Evolutionary conservation across 2,888 invertebrate genomes (phyloP).

Genomic region (Parapristionchus giblindavisi): DNA sequence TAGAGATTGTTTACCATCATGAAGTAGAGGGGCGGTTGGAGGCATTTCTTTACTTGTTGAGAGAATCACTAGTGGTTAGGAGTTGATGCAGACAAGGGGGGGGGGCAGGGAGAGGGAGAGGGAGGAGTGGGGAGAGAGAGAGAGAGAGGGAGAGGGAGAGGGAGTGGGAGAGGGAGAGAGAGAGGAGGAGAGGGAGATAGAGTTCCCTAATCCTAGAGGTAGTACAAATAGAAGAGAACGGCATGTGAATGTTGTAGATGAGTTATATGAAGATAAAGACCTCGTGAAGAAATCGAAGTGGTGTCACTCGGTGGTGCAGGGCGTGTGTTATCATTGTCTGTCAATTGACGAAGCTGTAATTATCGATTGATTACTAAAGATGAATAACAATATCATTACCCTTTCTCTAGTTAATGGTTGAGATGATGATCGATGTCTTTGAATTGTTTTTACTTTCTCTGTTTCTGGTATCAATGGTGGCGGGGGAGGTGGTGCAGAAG

Average conservation of each 20-base stretch:
- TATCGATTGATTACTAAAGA: too few relatives aligned
- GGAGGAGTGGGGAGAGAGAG: too few relatives aligned
- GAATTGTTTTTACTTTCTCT: not conserved
- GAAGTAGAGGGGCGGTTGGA: too few relatives aligned
- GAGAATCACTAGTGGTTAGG: too few relatives aligned
- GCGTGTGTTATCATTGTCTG: not conserved
- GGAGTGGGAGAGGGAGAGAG: too few relatives aligned
- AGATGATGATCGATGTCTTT: constrained; percentile 27
- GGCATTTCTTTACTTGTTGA: too few relatives aligned
- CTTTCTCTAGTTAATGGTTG: constrained; percentile 16
- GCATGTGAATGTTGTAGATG: not conserved
- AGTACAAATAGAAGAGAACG: not conserved
- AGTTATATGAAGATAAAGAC: constrained; percentile 4
- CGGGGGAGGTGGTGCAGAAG: not conserved
- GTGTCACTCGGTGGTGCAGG: constrained; percentile 23
- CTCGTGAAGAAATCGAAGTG: constrained; percentile 2
- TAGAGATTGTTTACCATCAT: too few relatives aligned
- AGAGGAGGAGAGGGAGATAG: too few relatives aligned
- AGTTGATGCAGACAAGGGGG: too few relatives aligned
- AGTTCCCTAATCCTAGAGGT: not conserved
- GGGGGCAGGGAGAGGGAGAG: too few relatives aligned
- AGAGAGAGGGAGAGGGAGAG: too few relatives aligned
- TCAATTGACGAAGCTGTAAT: too few relatives aligned
- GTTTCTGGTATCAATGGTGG: not conserved
- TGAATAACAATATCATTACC: not conserved